These are phyloP conservation scores for Ecliptopera silaceata DNA, from an alignment of 2,888 invertebrate genomes.

Conservation along the genomic window DNA sequence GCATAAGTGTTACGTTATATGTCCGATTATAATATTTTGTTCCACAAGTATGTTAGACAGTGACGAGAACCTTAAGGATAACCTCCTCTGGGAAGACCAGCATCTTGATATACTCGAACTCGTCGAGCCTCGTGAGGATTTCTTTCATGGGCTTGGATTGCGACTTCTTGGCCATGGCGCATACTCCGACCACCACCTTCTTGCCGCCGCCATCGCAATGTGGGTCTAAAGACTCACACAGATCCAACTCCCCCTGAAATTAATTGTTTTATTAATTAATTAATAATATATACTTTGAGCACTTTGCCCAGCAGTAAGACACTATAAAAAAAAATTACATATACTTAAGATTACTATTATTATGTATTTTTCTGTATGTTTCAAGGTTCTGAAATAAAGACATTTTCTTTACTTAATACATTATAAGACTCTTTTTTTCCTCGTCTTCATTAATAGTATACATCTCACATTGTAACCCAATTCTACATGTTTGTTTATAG, in stretches of 20 bases:
- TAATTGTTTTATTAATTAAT: neutral
- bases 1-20: neutral
- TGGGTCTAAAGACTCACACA: slow-evolving; percentile 86
- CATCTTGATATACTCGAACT: slow-evolving; percentile 98
- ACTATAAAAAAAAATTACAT: too few species aligned
- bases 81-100: slow-evolving; percentile 97
- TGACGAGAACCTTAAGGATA: slow-evolving; percentile 92
- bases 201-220: slow-evolving; percentile 87
- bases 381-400: too few species aligned
- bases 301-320: too few species aligned
- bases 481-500: too few species aligned
- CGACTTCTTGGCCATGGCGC: slow-evolving; percentile 99
- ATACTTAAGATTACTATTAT: too few species aligned
- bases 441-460: too few species aligned
- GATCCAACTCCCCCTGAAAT: slow-evolving; percentile 89
- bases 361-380: too few species aligned
- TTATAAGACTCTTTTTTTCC: too few species aligned
- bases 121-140: slow-evolving; percentile 96
- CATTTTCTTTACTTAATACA: too few species aligned
- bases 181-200: slow-evolving; percentile 98
- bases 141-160: slow-evolving; percentile 99
- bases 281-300: neutral
- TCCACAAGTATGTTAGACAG: slow-evolving; percentile 77
- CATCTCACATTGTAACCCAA: too few species aligned
- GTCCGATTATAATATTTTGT: slow-evolving; percentile 56